Evolutionary conservation across 2,113 vertebrate species (phyloP), one percentile per base, ranked within the genome.

Genomic region (Lipophrys pholis): DNA sequence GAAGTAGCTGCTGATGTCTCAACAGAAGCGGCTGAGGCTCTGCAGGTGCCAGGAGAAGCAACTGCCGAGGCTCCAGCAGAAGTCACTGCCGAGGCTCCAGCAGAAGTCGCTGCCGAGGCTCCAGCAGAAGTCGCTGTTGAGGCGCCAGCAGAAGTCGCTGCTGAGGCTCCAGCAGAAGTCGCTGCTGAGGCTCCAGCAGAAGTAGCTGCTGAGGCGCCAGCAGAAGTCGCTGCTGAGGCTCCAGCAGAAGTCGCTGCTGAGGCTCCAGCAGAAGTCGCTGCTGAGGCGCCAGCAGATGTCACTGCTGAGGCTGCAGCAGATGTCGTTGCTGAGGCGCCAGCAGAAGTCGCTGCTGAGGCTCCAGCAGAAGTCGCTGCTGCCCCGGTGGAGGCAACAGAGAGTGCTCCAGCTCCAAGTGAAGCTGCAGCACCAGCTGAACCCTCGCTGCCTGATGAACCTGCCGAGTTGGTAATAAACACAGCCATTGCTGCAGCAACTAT

Each of bases 401-500:
- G 50, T 41, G 1, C 64, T 3, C 8, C 46, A 56, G 39, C 40
- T 17, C 8, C 41, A 60, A 51, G 0, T 17, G 61, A 57, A 51
- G 52, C 15, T 39, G 1, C 51, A 49, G 74, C 6, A 41, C n/a
- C 76, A 55, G 49, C 39, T 11, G 74, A 74, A 56, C n/a, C 50
- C 7, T 56, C 48, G 0, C 49, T 38, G 14, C 46, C 55, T 7
- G 58, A 5, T n/a, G 84, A 72, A 30, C 38, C 40, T 41, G 40
- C 5, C 8, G 70, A 69, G 12, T 6, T 35, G 6, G 14, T 87
- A 9, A 83, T 88, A 69, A 63, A 86, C 67, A 2, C 64, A 54
- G 54, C 42, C n/a, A 70, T 87, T 51, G 91, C 90, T 70, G 67
- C 53, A 71, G 90, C 87, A 15, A 88, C 87, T 36, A 62, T 88